phyloP scores from a whole-genome alignment of 2,888 invertebrate species.

The Tiliacea aurago region DNA sequence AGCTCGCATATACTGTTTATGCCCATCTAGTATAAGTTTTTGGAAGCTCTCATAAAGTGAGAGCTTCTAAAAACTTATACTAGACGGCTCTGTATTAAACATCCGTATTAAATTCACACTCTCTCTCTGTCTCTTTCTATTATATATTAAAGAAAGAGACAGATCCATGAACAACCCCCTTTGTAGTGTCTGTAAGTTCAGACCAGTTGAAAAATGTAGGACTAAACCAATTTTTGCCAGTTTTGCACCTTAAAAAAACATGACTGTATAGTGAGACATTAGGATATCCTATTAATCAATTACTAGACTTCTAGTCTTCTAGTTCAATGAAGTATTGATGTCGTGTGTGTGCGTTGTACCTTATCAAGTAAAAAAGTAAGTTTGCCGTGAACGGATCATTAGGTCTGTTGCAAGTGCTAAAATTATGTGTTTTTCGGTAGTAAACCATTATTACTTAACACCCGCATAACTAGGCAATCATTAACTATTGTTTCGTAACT shows the following conservation, averaged over 20 bases:
- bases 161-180: neutral
- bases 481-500: constrained; percentile 51
- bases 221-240: too few relatives aligned
- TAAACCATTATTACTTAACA: constrained; percentile 57
- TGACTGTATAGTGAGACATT: neutral
- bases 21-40: too few relatives aligned
- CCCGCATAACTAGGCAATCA: constrained; percentile 28
- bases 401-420: constrained; percentile 58
- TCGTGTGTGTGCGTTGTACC: constrained; percentile 32
- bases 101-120: too few relatives aligned
- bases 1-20: too few relatives aligned
- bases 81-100: too few relatives aligned
- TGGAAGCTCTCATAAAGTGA: too few relatives aligned
- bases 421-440: constrained; percentile 51
- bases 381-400: constrained; percentile 58
- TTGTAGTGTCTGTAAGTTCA: neutral
- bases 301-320: neutral
- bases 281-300: neutral
- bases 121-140: too few relatives aligned
- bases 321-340: neutral
- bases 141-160: too few relatives aligned
- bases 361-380: constrained; percentile 39
- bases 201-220: neutral
- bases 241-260: neutral
- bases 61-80: too few relatives aligned